Percentiles rank a stretch among this genome's conserved stretches.
Conservation (phyloP, 2,797 vertebrate species). For the Sphenopsis melanotis region DNA sequence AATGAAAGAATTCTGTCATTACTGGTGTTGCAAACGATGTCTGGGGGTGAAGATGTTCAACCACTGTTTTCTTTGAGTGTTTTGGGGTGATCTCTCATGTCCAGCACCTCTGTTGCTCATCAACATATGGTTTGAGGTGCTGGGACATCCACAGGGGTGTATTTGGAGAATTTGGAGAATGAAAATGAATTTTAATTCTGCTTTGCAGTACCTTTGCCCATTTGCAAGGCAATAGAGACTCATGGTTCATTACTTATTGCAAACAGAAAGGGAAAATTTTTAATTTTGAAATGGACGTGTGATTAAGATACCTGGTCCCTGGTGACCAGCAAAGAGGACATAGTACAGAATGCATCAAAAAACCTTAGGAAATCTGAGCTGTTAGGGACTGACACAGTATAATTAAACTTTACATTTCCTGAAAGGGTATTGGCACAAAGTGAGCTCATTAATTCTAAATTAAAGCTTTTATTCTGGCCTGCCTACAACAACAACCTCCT, state of each 20-base stretch:
- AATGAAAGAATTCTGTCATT: not conserved
- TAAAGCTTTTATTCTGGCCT: conserved; percentile 12
- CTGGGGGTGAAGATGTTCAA: not conserved
- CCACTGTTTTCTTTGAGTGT: not conserved
- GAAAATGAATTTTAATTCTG: not conserved
- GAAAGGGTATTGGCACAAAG: not conserved
- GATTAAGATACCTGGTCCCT: not conserved
- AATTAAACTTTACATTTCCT: not conserved
- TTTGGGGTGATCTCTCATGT: not conserved
- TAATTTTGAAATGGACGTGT: not conserved
- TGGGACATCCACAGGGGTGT: rapidly evolving
- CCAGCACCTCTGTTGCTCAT: not conserved
- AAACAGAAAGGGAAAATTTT: not conserved
- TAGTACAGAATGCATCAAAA: not conserved
- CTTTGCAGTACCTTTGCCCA: not conserved
- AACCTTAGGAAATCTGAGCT: not conserved
- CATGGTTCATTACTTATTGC: not conserved
- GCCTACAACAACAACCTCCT: not conserved
- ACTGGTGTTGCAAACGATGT: not conserved
- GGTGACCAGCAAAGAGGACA: not conserved
- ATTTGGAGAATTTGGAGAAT: not conserved
- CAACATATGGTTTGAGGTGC: not conserved
- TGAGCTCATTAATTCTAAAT: conserved; percentile 4
- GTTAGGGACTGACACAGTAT: not conserved
- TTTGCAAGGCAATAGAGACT: not conserved